These are phyloP conservation scores for Drosophila multiciliata DNA, from an alignment of 2,888 invertebrate species.

Conservation along the genomic window DNA sequence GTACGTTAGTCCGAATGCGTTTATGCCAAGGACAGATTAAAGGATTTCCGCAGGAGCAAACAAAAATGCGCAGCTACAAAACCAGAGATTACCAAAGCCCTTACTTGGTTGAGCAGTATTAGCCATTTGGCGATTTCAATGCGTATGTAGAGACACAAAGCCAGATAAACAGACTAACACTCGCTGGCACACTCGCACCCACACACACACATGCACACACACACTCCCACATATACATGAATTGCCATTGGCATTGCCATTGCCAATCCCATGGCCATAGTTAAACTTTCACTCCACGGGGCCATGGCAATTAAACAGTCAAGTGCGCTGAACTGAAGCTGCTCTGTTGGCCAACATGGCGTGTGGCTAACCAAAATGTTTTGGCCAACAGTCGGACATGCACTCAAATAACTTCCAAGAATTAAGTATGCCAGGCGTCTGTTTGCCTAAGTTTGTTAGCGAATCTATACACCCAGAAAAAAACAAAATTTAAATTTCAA, in stretches of 20 bases:
- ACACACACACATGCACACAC: constrained; percentile 27
- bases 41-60: constrained; percentile 54
- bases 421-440: constrained; percentile 29
- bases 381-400: constrained; percentile 24
- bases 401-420: constrained; percentile 29
- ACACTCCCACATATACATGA: neutral
- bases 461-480: constrained; percentile 17
- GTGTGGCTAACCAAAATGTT: constrained; percentile 43
- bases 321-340: constrained; percentile 34
- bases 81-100: constrained; percentile 38
- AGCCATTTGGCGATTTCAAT: constrained; percentile 55
- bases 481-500: neutral
- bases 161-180: constrained; percentile 15
- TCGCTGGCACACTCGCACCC: constrained; percentile 2
- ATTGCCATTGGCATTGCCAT: constrained; percentile 2
- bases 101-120: constrained; percentile 26
- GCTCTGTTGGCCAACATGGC: constrained; percentile 8
- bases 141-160: constrained; percentile 36
- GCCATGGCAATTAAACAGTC: constrained; percentile 62
- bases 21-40: constrained; percentile 74
- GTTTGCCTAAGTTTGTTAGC: constrained; percentile 22
- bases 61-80: constrained; percentile 17
- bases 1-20: constrained; percentile 17
- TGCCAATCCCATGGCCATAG: constrained; percentile 11
- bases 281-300: constrained; percentile 33